These are phyloP conservation scores for Triplophysa yarkandensis DNA, from an alignment of 2,797 vertebrate genomes.

Conservation along the genomic window DNA sequence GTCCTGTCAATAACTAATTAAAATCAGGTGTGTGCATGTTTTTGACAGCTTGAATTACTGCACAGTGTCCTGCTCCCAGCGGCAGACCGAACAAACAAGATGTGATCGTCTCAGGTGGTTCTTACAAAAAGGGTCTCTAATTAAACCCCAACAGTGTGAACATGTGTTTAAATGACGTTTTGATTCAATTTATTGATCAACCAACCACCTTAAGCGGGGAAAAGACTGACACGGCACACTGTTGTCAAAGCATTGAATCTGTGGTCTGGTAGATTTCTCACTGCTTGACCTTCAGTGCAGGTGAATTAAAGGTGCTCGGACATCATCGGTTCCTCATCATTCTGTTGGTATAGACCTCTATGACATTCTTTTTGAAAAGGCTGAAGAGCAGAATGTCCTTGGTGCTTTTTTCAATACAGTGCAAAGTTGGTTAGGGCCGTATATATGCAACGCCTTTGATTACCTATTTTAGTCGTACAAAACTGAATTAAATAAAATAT, in stretches of 20 bases:
- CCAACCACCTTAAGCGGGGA: conserved; percentile 10
- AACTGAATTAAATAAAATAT: too few species aligned
- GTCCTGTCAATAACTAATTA: conserved; percentile 15
- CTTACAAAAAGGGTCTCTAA: conserved; percentile 32
- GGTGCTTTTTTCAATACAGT: neutral
- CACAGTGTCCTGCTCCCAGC: conserved; percentile 7
- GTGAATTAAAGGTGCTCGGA: conserved; percentile 8
- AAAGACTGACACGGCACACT: neutral
- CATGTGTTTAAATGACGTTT: conserved; percentile 43
- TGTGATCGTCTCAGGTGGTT: conserved; percentile 2
- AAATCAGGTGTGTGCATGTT: conserved; percentile 14
- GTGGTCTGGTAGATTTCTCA: neutral
- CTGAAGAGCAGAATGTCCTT: neutral
- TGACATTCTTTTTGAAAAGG: neutral
- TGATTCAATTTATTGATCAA: conserved; percentile 43
- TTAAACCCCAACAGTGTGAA: conserved; percentile 41
- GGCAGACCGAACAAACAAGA: neutral
- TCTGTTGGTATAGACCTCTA: neutral
- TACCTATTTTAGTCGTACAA: too few species aligned
- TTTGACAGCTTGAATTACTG: conserved; percentile 40
- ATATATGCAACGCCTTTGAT: too few species aligned
- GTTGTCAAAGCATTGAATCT: conserved; percentile 20
- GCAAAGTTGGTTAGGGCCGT: too few species aligned
- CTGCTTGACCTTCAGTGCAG: neutral
- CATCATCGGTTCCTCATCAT: neutral